Evolutionary conservation across 1,140 invertebrate species (phyloP).

Genomic region (Leptopilina clavipes): DNA sequence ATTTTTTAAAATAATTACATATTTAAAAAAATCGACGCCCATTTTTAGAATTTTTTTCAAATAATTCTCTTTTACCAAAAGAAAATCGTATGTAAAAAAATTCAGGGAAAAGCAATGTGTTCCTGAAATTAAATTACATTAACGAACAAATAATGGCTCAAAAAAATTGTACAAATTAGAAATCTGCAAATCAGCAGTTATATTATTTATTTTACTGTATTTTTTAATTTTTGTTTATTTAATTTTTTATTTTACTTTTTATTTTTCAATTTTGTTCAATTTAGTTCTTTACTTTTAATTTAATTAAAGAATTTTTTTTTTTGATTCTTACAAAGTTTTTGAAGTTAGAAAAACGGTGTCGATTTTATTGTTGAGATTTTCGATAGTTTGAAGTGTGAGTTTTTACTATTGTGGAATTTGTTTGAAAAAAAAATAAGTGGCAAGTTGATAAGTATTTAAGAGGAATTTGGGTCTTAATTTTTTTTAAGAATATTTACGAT

Average conservation of each 20-base stretch:
- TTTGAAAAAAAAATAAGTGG: not conserved
- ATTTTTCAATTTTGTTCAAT: too few relatives aligned
- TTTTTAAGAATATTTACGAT: constrained; percentile 28
- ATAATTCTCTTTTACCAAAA: not conserved
- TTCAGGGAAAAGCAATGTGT: not conserved
- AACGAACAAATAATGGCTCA: too few relatives aligned
- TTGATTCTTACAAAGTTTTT: too few relatives aligned
- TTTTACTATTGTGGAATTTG: not conserved
- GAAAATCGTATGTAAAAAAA: not conserved
- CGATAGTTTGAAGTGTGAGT: not conserved
- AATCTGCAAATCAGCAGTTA: too few relatives aligned
- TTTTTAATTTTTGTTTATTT: too few relatives aligned
- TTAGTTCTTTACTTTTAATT: too few relatives aligned
- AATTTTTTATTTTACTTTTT: too few relatives aligned
- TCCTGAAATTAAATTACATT: too few relatives aligned
- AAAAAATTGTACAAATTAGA: too few relatives aligned
- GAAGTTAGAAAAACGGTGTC: not conserved
- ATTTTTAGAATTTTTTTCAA: not conserved
- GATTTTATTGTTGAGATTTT: constrained; percentile 29
- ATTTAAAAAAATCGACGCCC: not conserved
- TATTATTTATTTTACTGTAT: too few relatives aligned
- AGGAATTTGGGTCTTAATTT: not conserved
- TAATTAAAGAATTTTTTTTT: too few relatives aligned
- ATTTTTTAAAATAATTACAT: not conserved
- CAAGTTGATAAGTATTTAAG: not conserved